phyloP scores from a whole-genome alignment of 2,888 invertebrate genomes.

The Tipula vernalis region DNA sequence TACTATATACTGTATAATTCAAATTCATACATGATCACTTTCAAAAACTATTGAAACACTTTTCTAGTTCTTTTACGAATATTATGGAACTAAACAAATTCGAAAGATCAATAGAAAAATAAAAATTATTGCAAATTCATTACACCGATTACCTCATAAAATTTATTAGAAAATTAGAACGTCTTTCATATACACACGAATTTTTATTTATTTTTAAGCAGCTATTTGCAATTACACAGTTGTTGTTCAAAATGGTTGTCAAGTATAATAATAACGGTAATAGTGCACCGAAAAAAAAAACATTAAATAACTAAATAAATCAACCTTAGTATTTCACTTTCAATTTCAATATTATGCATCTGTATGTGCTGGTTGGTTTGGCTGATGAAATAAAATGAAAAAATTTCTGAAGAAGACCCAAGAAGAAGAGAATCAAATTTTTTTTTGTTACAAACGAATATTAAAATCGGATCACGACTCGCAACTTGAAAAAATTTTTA shows the following conservation, averaged over 20 bases:
- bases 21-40: neutral
- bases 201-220: neutral
- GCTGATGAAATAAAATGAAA: neutral
- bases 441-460: neutral
- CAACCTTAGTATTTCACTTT: slow-evolving; percentile 4
- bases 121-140: neutral
- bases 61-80: neutral
- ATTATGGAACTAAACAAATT: neutral
- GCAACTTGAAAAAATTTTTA: neutral
- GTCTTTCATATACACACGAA: neutral
- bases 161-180: neutral
- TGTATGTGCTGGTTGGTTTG: neutral
- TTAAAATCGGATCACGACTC: neutral
- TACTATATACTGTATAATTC: neutral
- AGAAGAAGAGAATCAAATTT: neutral
- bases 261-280: neutral
- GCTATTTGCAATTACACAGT: neutral
- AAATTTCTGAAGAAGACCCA: neutral
- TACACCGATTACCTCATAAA: neutral
- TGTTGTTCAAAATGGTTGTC: neutral
- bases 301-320: neutral
- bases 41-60: neutral
- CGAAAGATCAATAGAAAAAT: neutral
- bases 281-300: neutral
- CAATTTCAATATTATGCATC: neutral